Evolutionary conservation across 2,888 invertebrate species (phyloP), one percentile per base, ranked within the genome.

Genomic region (Tenodera sinensis): DNA sequence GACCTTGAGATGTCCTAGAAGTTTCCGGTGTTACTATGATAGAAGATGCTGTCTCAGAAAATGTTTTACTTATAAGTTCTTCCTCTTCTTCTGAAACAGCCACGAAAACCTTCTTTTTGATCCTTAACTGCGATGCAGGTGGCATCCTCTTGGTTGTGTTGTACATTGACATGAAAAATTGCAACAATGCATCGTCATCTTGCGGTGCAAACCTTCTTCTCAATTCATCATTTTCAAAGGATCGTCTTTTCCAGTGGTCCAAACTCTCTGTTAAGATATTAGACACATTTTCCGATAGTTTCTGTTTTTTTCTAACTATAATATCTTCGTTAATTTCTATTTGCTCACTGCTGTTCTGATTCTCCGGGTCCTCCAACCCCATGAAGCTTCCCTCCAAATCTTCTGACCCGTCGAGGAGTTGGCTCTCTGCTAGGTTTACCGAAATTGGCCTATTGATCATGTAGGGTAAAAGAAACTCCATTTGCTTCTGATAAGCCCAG

Each of bases 401-500:
- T 12, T 42, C 42, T 42, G 42, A 42, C 42, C 1, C 42, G 34
- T 84, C 84, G 8, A 84, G 7, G 28, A 28, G 3, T 25, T 84
- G 27, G 14, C 30, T 28, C 28, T 84, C 84, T 8, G 84, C 4
- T 12, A 84, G 15, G 25, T 84, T 84, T 25, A 28, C 2, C 28
- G 84, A 87, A 20, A 85, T 81, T n/a, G 47, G 28, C 27, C 85
- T 84, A 30, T 89, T 89, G 34, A 27, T 28, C 88, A 89, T 88
- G 81, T 42, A 87, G 1, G 89, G 89, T n/a, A 89, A 20, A 4
- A 89, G 84, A 71, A 88, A 89, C 27, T 87, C 83, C 88, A 89
- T 89, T 28, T 89, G 54, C 27, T 30, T 89, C 20, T 89, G 87
- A n/a, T 88, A 89, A 25, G 42, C 30, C 89, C 89, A 89, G 25